Evolutionary conservation across 2,113 vertebrate species (phyloP).

Genomic region (Hiodon alosoides): DNA sequence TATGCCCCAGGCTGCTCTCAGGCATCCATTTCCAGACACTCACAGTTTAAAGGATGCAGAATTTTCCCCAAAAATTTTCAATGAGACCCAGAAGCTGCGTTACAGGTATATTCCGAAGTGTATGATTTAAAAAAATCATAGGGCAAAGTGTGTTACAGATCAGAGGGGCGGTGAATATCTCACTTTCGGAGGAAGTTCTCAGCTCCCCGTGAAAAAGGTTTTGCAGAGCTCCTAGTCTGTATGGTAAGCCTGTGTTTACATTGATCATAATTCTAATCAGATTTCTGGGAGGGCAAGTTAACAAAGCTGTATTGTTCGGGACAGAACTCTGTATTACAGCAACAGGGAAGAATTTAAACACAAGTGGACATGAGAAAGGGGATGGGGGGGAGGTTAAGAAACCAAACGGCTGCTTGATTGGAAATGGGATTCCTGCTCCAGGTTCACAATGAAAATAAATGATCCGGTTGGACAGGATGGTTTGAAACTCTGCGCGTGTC

Average conservation of each 20-base stretch:
- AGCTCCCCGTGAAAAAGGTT: not conserved
- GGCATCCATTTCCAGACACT: too few species aligned
- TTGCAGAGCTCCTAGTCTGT: not conserved
- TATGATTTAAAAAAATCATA: too few species aligned
- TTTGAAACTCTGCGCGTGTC: conserved; percentile 14
- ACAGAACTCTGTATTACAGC: conserved; percentile 19
- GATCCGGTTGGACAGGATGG: not conserved
- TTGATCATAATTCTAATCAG: conserved; percentile 24
- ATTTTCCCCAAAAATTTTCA: too few species aligned
- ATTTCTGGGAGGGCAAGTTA: conserved; percentile 8
- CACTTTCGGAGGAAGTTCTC: not conserved
- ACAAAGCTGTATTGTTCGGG: conserved; percentile 48
- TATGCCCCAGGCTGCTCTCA: too few species aligned
- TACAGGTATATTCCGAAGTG: too few species aligned
- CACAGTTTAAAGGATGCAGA: too few species aligned
- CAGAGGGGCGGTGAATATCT: not conserved
- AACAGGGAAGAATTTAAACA: conserved; percentile 37
- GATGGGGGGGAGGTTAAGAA: not conserved
- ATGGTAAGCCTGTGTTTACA: conserved; percentile 12
- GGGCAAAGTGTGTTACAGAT: too few species aligned
- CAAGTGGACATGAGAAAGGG: conserved; percentile 20
- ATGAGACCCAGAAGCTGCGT: too few species aligned
- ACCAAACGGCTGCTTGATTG: conserved; percentile 40
- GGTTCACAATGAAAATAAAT: conserved; percentile 50
- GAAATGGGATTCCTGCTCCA: conserved; percentile 43